Base-by-base conservation (phyloP, 1,140 invertebrate genomes). In the Bombus confusus region DNA sequence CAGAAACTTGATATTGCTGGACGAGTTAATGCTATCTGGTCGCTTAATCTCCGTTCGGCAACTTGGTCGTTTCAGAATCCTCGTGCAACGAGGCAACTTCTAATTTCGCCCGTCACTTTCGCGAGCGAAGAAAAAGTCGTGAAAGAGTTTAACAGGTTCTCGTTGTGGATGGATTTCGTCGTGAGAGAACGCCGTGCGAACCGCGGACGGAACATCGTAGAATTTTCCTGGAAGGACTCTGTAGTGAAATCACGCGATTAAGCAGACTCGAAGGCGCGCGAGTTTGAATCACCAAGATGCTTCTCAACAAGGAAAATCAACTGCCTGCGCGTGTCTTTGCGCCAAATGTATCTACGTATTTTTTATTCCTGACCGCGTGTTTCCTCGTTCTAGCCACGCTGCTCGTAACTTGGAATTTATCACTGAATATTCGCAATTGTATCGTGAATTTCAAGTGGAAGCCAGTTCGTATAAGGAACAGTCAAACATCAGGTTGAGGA, bases 1-100 rank as follows among this genome's bases (percentile, higher is more conserved):
- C 39, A 41, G 41, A 43, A 80, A 80, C 64, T 69, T 31, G 41
- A 80, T 80, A 69, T 52, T 28, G 43, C n/a, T 52, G 31, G 41
- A 3, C 77, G 41, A 80, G 62, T 43, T 79, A 79, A 79, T 68
- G 41, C 77, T 47, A 66, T 68, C 64, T 31, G 41, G 43, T 47
- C 77, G 66, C 64, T 80, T 80, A 37, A 69, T 80, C 77, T 22
- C 25, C 77, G 22, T 34, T 34, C n/a, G n/a, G 18, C 1, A n/a
- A 13, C 13, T 47, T 6, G 77, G 31, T 52, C 77, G 41, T 68
- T 68, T n/a, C 25, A 15, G 8, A 34, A 47, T 28, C 31, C 64
- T 68, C 78, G 15, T 15, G 39, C 9, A 64, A 15, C 31, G 41
- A 41, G 64, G 34, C 64, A 68, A 52, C 64, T 69, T 69, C 47